Conservation (phyloP, 2,113 vertebrate genomes). For the Speoplatyrhinus poulsoni region DNA sequence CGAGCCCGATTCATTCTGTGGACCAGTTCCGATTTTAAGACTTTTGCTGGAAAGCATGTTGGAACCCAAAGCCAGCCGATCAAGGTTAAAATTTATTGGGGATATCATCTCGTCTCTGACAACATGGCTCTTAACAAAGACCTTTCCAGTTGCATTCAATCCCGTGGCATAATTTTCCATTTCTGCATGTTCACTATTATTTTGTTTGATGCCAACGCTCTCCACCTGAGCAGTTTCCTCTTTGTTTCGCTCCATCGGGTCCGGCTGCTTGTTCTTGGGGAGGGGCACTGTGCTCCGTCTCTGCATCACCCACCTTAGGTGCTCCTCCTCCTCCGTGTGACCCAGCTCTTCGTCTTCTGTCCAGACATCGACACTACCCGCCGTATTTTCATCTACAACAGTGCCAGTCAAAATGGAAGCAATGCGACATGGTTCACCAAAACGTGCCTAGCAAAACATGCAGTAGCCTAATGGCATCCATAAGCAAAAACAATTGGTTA, state of each 20-base stretch:
- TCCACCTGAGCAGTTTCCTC: constrained; percentile 24
- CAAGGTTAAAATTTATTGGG: background rate
- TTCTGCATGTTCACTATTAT: background rate
- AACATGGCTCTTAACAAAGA: background rate
- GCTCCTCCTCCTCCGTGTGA: constrained; percentile 33
- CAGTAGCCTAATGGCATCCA: background rate
- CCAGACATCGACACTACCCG: constrained; percentile 21
- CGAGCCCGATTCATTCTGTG: background rate
- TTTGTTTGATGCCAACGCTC: constrained; percentile 24
- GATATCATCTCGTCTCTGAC: background rate
- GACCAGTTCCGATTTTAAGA: background rate
- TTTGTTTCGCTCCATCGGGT: constrained; percentile 58
- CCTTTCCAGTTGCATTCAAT: background rate
- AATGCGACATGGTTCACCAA: background rate
- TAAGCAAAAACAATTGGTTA: background rate
- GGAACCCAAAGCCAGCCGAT: background rate
- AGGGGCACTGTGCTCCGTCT: constrained; percentile 29
- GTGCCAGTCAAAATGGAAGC: background rate
- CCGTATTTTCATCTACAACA: constrained; percentile 16
- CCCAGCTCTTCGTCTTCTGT: constrained; percentile 35
- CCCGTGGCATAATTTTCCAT: background rate
- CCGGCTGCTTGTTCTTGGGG: constrained; percentile 18
- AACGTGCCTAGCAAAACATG: background rate
- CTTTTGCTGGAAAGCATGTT: constrained; percentile 3
- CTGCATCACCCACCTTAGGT: constrained; percentile 10